A percentile compares a stretch with the other conserved stretches of the same genome.
phyloP scores from a whole-genome alignment of 2,113 vertebrate genomes.

The Lethenteron reissneri region DNA sequence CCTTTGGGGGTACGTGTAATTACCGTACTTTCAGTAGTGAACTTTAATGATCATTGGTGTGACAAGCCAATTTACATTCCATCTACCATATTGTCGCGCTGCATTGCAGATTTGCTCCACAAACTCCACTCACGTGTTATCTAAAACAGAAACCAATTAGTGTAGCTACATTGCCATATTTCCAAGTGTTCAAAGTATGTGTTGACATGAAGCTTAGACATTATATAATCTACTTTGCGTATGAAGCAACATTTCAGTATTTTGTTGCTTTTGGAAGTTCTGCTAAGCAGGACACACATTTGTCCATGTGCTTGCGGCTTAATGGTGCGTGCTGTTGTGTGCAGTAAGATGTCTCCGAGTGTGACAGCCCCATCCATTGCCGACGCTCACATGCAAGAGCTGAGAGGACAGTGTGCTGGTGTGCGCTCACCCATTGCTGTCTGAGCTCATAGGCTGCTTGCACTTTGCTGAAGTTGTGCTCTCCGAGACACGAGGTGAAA shows the following conservation, averaged over 20 bases:
- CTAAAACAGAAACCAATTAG: too few species aligned
- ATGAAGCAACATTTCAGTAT: not conserved
- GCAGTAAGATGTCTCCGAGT: conserved; percentile 56
- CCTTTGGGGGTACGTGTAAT: too few species aligned
- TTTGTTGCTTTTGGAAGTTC: not conserved
- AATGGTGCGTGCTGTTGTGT: not conserved
- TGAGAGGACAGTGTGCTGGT: conserved; percentile 38
- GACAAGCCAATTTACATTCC: too few species aligned
- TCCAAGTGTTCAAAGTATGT: not conserved
- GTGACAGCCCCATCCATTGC: conserved; percentile 28
- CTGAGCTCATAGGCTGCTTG: conserved; percentile 35
- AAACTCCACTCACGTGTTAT: too few species aligned
- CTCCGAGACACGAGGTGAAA: conserved; percentile 26
- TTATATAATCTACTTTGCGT: not conserved
- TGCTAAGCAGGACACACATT: not conserved
- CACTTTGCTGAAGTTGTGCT: conserved; percentile 46
- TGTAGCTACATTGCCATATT: not conserved
- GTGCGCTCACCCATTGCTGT: conserved; percentile 44
- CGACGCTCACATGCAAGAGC: conserved; percentile 30
- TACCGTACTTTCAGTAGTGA: too few species aligned
- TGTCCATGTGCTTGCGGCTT: conserved; percentile 7
- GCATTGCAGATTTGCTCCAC: too few species aligned
- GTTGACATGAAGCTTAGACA: not conserved
- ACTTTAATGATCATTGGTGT: too few species aligned
- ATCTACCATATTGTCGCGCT: too few species aligned